Percentiles rank a stretch among this genome's conserved stretches.
These are phyloP conservation scores for Drosophila nigrodunni DNA, from an alignment of 1,140 invertebrate genomes.

Conservation along the genomic window DNA sequence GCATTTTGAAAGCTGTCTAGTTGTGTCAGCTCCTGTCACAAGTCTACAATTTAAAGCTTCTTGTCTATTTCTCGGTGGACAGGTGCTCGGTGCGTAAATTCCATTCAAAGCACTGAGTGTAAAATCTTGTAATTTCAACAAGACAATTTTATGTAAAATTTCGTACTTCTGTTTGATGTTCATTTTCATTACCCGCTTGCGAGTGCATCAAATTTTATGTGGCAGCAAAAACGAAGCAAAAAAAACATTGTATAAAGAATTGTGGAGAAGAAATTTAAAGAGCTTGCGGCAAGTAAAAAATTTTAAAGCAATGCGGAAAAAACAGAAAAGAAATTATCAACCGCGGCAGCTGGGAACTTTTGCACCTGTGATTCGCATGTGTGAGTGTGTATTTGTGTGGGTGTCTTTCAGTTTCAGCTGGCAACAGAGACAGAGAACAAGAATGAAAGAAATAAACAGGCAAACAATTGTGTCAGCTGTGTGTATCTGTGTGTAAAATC, in stretches of 20 bases:
- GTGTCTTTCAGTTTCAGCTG: neutral
- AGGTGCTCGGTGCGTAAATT: slow-evolving; percentile 32
- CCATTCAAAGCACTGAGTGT: slow-evolving; percentile 22
- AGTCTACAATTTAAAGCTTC: neutral
- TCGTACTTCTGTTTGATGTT: slow-evolving; percentile 37
- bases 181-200: slow-evolving; percentile 44
- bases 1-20: neutral
- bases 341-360: slow-evolving; percentile 41
- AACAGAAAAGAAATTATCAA: slow-evolving; percentile 23
- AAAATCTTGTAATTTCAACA: slow-evolving; percentile 38
- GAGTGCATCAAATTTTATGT: slow-evolving; percentile 49
- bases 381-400: neutral
- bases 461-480: slow-evolving; percentile 25
- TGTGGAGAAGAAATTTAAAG: slow-evolving; percentile 29
- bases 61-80: slow-evolving; percentile 16
- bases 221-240: slow-evolving; percentile 12
- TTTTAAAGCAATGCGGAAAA: slow-evolving; percentile 36
- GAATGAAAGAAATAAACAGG: neutral
- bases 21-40: neutral
- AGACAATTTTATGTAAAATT: slow-evolving; percentile 33
- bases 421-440: neutral
- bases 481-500: slow-evolving; percentile 24
- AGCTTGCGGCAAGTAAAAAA: slow-evolving; percentile 3
- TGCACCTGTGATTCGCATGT: slow-evolving; percentile 40
- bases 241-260: neutral